Base-by-base conservation (phyloP, 1,140 invertebrate species). In the Brachionus sp. region DNA sequence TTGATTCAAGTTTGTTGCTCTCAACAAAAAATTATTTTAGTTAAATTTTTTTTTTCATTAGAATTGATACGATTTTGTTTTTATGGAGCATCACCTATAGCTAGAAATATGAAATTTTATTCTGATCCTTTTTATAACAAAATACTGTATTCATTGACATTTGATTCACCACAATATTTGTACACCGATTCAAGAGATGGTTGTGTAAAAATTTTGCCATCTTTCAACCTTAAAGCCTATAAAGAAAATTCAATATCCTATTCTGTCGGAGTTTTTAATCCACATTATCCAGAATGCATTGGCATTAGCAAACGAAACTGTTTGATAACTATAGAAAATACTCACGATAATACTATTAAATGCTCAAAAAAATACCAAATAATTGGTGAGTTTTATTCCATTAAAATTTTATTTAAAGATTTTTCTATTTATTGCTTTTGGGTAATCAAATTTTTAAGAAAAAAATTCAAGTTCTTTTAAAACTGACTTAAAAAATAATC, bases 161-260 rank as follows among this genome's bases (percentile, higher is more conserved):
- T 23, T 10, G 50, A 80, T 13, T 80, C 77, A n/a, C 50, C 77
- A 33, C n/a, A 62, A 13, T 62, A 39, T 35, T 66, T 80, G 33
- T 62, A 80, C 29, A 39, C 33, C 3, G 39, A 80, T 62, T 53
- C 77, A 19, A 10, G 25, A 16, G 62, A 57, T 80, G 77, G 77
- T 44, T 80, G 77, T 80, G 77, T 80, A 4, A 57, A 66, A 62
- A 80, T 80, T 19, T 62, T 80, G 23, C 77, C 77, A 37, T 39
- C 46, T 9, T 80, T 80, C n/a, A 62, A 62, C 42, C 19, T 75
- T 4, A 19, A 75, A n/a, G 13, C 9, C 10, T 46, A n/a, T 6
- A 12, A 23, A 4, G 5, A 46, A 46, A 46, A 44, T 75, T 50
- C 13, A 7, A 75, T 75, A 23, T 25, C 39, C 5, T 75, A 75